Evolutionary conservation across 2,797 vertebrate genomes (phyloP), one percentile per base, ranked within the genome.

Genomic region (Euphonia xanthogaster): DNA sequence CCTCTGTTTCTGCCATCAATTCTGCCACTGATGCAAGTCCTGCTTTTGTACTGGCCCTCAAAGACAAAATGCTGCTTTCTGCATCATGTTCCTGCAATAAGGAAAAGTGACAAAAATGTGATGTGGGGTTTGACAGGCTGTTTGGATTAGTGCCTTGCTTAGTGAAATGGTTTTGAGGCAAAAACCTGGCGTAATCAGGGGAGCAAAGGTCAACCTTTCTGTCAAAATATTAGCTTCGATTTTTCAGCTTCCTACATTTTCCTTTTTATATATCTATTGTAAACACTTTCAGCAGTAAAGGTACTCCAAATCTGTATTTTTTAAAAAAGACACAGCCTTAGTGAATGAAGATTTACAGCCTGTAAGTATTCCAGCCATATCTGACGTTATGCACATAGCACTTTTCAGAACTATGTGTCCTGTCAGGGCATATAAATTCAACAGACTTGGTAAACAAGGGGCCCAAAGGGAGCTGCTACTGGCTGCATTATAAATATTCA

Each of bases 371-470:
- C 60, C 42, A 89, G 72, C 44, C 44, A 77, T 93, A 95, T 90
- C 94, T 96, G 77, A 95, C 91, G 71, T 95, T 81, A 80, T 76
- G 21, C 84, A 90, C 58, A 87, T n/a, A 89, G 67, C 40, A 91
- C 61, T 81, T 80, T 92, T 87, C 74, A 85, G 70, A 97, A 85
- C 83, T 83, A 2, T 61, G 67, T 93, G 58, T 67, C 86, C 55
- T 96, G 83, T 96, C 93, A 97, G 51, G 67, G 68, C 77, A 82
- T 61, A 96, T 93, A 96, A 96, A 96, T 94, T 93, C 94, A 96
- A 86, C 55, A 94, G 73, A 66, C 79, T 76, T 62, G 48, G 94
- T 96, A 97, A 96, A 94, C 63, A 96, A 89, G 58, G 14, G 51
- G 72, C 76, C 91, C 86, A 95, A 96, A 95, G 95, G 83, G 72